Conservation (phyloP, 2,113 vertebrate genomes). For the Galeopterus variegatus region DNA sequence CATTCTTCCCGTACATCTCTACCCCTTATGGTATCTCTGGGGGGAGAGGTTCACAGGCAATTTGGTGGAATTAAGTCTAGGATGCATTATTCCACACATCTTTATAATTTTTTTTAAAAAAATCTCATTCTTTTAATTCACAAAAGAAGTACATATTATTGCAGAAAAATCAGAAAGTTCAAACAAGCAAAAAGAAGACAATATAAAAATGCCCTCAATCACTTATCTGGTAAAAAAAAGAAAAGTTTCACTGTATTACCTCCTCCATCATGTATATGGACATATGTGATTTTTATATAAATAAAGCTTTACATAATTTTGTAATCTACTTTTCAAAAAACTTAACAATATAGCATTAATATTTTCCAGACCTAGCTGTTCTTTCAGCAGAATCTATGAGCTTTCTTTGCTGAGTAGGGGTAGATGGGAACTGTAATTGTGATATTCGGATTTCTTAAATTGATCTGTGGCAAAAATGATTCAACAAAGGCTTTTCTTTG, state of each 20-base stretch:
- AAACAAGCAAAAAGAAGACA: slow-evolving; percentile 32
- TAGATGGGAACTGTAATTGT: neutral
- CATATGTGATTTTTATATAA: neutral
- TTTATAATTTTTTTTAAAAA: slow-evolving; percentile 17
- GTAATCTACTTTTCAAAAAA: neutral
- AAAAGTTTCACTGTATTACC: neutral
- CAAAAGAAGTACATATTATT: neutral
- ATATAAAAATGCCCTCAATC: neutral
- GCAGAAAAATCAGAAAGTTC: slow-evolving; percentile 40
- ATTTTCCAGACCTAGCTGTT: neutral
- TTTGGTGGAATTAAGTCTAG: neutral
- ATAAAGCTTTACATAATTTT: neutral
- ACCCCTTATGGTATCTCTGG: neutral
- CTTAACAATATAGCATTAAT: neutral
- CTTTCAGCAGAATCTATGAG: neutral
- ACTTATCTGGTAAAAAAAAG: neutral
- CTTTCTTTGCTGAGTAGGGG: slow-evolving; percentile 30
- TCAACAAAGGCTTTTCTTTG: slow-evolving; percentile 24
- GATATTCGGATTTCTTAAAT: neutral
- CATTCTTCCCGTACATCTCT: neutral
- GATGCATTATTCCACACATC: neutral
- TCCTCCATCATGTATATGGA: neutral
- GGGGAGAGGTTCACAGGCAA: neutral
- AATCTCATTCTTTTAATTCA: neutral
- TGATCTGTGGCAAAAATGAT: slow-evolving; percentile 28